Base-by-base conservation (phyloP, 1,140 invertebrate genomes). In the Nephila pilipes region DNA sequence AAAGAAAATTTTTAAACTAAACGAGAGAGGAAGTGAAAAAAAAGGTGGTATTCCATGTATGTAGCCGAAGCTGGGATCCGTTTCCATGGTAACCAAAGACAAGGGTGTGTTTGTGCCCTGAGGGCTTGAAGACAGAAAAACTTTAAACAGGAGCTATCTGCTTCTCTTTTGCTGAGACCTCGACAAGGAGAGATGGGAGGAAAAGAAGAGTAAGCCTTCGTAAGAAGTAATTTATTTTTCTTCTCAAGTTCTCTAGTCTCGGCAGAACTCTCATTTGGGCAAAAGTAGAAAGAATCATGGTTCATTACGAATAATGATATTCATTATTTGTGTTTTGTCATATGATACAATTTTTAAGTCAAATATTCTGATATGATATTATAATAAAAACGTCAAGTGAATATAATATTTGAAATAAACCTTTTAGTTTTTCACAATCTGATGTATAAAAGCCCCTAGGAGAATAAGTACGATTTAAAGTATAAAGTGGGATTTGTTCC, bases 31-130 rank as follows among this genome's bases (percentile, higher is more conserved):
- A 22, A 46, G 29, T 25, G 36, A 25, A 25, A 75, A 87, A 57
- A 89, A 29, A 79, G 46, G 32, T 29, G 36, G 32, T 57, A 75
- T 80, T 54, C 87, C 69, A 57, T 32, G 65, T 58, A 80, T 57
- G 69, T 20, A 36, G 63, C 58, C 18, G 63, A 88, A 69, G 29
- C 85, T 69, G 87, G 38, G 87, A 90, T 90, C 69, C 65, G 87
- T 90, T 90, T 79, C 87, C 69, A 90, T 90, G 58, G 87, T 79
- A 79, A 90, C 87, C 38, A 58, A 90, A 90, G 87, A 90, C 87
- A 90, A 90, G 69, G 60, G 69, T 90, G 46, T 75, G 69, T 90
- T 88, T 32, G 65, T 57, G 69, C 87, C 87, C 54, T 46, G 69
- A 79, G 87, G 87, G 65, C 29, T 79, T 29, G 46, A 75, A 80